Conservation (phyloP, 2,888 invertebrate species). For the Lochmaea capreae region DNA sequence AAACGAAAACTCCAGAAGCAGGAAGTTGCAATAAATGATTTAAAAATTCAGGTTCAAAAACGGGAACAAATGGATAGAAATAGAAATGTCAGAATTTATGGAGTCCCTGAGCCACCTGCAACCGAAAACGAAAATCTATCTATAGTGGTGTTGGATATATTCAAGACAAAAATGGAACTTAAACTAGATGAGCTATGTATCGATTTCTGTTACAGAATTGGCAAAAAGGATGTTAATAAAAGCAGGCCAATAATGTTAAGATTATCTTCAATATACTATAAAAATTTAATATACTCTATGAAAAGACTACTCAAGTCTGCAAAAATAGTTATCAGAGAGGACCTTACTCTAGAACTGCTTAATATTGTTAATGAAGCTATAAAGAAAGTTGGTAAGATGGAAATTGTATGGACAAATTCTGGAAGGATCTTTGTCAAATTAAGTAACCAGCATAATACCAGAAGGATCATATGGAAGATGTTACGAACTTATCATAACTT, state of each 20-base stretch:
- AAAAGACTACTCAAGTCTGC: constrained; percentile 13
- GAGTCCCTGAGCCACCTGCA: constrained; percentile 3
- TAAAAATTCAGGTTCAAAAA: constrained; percentile 10
- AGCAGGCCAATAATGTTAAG: constrained; percentile 22
- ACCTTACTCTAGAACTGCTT: constrained; percentile 12
- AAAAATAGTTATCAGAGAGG: constrained; percentile 25
- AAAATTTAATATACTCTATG: constrained; percentile 12
- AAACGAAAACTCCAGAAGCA: constrained; percentile 17
- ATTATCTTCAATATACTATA: constrained; percentile 17
- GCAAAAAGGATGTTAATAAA: constrained; percentile 9
- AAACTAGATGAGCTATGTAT: constrained; percentile 16
- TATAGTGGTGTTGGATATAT: constrained; percentile 9
- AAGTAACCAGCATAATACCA: constrained; percentile 9
- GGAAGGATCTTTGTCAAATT: constrained; percentile 24
- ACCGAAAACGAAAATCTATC: neutral
- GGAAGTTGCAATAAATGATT: constrained; percentile 12
- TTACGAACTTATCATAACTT: too few relatives aligned
- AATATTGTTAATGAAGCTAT: constrained; percentile 22
- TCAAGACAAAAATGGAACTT: constrained; percentile 20
- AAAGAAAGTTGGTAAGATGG: constrained; percentile 11
- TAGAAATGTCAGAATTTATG: constrained; percentile 22
- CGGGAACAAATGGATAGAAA: constrained; percentile 14
- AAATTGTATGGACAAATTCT: constrained; percentile 22
- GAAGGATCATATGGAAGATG: constrained; percentile 13
- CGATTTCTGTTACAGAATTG: too few relatives aligned